phyloP scores from a whole-genome alignment of 2,113 vertebrate genomes.

The Etheostoma spectabile region DNA sequence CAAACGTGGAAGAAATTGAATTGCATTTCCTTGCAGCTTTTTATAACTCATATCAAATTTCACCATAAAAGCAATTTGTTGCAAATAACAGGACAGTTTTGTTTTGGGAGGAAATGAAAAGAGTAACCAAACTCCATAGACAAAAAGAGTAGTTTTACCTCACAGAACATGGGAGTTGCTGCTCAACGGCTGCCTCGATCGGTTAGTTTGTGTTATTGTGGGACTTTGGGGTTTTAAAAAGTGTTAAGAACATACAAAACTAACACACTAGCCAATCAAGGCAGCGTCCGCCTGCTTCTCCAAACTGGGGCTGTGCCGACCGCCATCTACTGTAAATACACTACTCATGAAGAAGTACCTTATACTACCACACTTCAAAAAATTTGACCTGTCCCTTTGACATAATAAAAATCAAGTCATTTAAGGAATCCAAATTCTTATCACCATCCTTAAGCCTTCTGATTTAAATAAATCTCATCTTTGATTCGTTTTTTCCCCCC shows the following conservation, averaged over 20 bases:
- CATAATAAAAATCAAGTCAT: not conserved
- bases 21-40: not conserved
- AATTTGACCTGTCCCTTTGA: not conserved
- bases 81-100: not conserved
- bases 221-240: too few species aligned
- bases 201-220: too few species aligned
- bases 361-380: too few species aligned
- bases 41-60: not conserved
- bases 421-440: not conserved
- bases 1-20: not conserved
- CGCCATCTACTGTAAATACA: too few species aligned
- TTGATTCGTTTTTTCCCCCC: not conserved
- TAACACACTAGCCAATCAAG: too few species aligned
- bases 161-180: too few species aligned
- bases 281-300: too few species aligned
- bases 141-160: too few species aligned
- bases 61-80: not conserved
- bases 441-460: not conserved
- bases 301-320: too few species aligned
- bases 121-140: not conserved
- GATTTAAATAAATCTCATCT: not conserved
- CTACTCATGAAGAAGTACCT: too few species aligned
- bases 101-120: not conserved
- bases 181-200: too few species aligned
- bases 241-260: too few species aligned